Base-by-base conservation (phyloP, 2,797 vertebrate species). In the Sebastes trivittatus region DNA sequence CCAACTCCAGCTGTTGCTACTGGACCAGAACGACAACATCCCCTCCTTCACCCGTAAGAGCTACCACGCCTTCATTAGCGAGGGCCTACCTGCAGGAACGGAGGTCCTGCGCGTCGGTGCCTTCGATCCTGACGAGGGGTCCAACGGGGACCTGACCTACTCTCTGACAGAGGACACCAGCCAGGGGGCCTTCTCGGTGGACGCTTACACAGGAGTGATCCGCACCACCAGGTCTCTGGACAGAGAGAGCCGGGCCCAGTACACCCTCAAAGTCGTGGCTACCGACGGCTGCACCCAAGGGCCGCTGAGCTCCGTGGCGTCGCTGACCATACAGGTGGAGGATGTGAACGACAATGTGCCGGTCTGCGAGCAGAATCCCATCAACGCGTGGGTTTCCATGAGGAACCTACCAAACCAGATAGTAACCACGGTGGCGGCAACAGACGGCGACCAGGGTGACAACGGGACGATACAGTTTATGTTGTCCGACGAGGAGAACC, bases 291-390 rank as follows among this genome's bases (percentile, higher is more conserved):
- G 97, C 66, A 23, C 75, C 18, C 89, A 88, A 36, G 96, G 95
- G 1, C 95, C 96, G 0, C 95, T 95, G 86, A 98, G 96, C 91
- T 93, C 96, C 2, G 88, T 92, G 6, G 95, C 93, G 7, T 92
- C 80, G 0, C 75, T 99, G n/a, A 91, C 89, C n/a, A 78, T 99
- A 4, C 86, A 94, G 2, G 30, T 99, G 80, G 95, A 96, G 22
- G 98, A 99, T 61, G 82, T 96, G 22, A 99, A 99, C 23, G 98
- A 99, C 92, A 99, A 99, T 0, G 58, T 88, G 22, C 98, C 98
- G 0, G 2, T 93, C 29, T 98, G 97, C 82, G 84, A 91, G 3
- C 94, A 95, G 78, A 97, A 96, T 72, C 96, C 96, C 56, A 13
- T 97, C 20, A 93, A 91, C 6, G 89, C 89, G 1, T 95, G 95